Evolutionary conservation across 1,140 invertebrate species (phyloP).

Genomic region (Rhopalosiphum maidis): DNA sequence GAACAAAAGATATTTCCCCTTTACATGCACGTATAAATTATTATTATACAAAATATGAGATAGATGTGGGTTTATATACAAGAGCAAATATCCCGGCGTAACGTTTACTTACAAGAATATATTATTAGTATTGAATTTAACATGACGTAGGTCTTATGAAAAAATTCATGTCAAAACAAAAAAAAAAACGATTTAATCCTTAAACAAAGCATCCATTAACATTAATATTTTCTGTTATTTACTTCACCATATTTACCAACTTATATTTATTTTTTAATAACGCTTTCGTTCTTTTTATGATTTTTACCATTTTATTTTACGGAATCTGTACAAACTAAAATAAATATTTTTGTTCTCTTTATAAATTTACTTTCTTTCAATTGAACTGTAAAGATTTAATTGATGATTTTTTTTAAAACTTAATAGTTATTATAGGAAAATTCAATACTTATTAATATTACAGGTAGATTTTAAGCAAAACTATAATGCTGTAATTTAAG

Average conservation of each 20-base stretch:
- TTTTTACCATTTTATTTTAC: background rate
- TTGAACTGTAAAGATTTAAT: too few species aligned
- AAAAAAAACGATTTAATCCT: slow-evolving; percentile 3
- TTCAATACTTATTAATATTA: background rate
- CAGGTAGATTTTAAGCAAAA: background rate
- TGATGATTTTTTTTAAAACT: background rate
- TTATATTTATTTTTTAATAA: background rate
- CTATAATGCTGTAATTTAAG: background rate
- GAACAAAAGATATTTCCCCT: slow-evolving; percentile 32
- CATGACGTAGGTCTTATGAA: background rate
- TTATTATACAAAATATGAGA: slow-evolving; percentile 41
- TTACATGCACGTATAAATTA: slow-evolving; percentile 17
- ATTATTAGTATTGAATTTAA: slow-evolving; percentile 29
- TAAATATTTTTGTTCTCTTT: background rate
- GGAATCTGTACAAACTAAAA: background rate
- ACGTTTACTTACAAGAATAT: slow-evolving; percentile 26
- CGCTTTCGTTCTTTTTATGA: background rate
- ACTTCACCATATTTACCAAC: background rate
- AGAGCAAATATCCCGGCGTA: background rate
- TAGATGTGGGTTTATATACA: slow-evolving; percentile 25
- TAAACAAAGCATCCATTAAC: background rate
- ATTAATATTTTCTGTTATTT: background rate
- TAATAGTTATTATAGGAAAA: background rate
- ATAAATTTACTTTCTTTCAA: background rate
- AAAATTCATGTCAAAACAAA: background rate